Base-by-base conservation (phyloP, 2,888 invertebrate genomes). In the Achlya flavicornis region DNA sequence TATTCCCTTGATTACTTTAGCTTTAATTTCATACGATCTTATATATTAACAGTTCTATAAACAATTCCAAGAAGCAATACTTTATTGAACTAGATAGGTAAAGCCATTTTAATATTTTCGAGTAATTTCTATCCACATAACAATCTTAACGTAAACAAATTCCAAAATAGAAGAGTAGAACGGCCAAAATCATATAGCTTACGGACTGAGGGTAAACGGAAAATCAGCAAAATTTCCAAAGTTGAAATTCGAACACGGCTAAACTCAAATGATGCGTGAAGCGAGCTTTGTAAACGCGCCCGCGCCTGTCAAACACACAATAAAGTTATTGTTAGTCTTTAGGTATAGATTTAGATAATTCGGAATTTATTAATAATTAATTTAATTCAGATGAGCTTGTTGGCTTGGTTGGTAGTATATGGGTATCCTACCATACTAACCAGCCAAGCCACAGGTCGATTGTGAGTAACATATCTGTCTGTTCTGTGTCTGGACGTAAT, bases 221-320 rank as follows among this genome's bases (percentile, higher is more conserved):
- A 65, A 46, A 68, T 67, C 61, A 73, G 68, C 48, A 4, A 70
- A 77, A 73, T 74, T 72, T 73, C 68, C 63, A 16, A 4, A 19
- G 16, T 53, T 63, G 66, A 74, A 72, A 67, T 70, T 63, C 61
- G 58, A 75, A 71, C 70, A 76, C 53, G 19, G 72, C 71, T 71
- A 67, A 70, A 61, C 63, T 72, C 74, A 80, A 81, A 81, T 83
- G 81, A 79, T 74, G 76, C 79, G 76, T 81, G 76, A 81, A 83
- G 79, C 77, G 81, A 66, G 68, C 74, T 77, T 70, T 70, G 71
- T 68, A 69, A 78, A 80, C 77, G 69, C 71, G 72, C 73, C 75
- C 76, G 79, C 53, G 33, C 53, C 63, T 63, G 63, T 80, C 80
- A 80, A 68, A 75, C 76, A 74, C 73, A 78, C 69, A 68, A 64